A percentile compares a stretch with the other conserved stretches of the same genome.
Evolutionary conservation across 1,140 invertebrate species (phyloP).

Genomic region (Oncopodura yosiiana): DNA sequence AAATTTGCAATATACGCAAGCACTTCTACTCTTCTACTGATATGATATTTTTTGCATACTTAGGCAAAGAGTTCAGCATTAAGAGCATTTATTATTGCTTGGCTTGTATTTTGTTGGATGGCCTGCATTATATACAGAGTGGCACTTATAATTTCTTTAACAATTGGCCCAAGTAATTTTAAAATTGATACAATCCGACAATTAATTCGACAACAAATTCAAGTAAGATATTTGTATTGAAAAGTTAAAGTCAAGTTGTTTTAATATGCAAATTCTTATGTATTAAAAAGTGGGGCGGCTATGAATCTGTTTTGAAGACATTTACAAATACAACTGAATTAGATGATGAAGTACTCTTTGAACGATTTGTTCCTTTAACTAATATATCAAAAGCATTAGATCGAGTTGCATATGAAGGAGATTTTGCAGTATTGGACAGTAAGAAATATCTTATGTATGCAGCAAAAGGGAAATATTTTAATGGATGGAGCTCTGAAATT

Average conservation of each 20-base stretch:
- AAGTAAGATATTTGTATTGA: too few relatives aligned
- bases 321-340: conserved; percentile 23
- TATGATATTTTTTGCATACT: too few relatives aligned
- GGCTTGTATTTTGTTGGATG: conserved; percentile 34
- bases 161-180: conserved; percentile 25
- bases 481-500: conserved; percentile 28
- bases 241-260: too few relatives aligned
- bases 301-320: conserved; percentile 22
- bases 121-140: conserved; percentile 29
- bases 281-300: too few relatives aligned
- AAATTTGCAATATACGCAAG: conserved; percentile 3
- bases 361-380: conserved; percentile 15
- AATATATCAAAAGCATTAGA: conserved; percentile 25
- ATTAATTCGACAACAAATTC: conserved; percentile 8
- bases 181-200: conserved; percentile 25
- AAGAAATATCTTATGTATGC: conserved; percentile 29
- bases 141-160: conserved; percentile 31
- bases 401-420: conserved; percentile 20
- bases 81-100: conserved; percentile 29
- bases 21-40: neutral
- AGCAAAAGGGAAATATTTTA: conserved; percentile 27
- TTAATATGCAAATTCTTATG: too few relatives aligned
- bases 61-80: conserved; percentile 24
- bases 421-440: conserved; percentile 32
- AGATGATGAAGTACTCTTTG: conserved; percentile 22